Conservation (phyloP, 2,113 vertebrate species). For the Pseudolaguvia tuberculata region DNA sequence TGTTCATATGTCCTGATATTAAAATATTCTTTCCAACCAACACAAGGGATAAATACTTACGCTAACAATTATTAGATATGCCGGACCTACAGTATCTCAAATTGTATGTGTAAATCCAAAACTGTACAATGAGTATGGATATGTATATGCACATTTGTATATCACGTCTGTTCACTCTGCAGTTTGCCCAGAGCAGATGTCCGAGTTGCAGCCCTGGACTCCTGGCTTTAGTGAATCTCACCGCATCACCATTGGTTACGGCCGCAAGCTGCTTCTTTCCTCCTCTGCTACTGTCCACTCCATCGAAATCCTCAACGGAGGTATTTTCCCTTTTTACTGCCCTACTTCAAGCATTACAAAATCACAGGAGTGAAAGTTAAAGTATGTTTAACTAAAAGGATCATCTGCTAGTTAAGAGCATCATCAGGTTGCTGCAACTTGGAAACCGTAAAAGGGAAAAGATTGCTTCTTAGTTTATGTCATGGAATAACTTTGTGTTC, state of each 20-base stretch:
- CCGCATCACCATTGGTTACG: constrained; percentile 67
- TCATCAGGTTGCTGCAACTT: neutral
- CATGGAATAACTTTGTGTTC: constrained; percentile 6
- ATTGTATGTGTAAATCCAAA: too few species aligned
- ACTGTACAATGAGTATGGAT: neutral
- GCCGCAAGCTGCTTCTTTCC: constrained; percentile 77
- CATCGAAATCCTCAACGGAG: constrained; percentile 79
- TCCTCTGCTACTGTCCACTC: constrained; percentile 87
- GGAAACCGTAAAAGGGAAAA: neutral
- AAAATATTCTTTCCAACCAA: too few species aligned
- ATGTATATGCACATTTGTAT: neutral
- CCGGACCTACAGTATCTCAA: too few species aligned
- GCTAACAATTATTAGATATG: too few species aligned
- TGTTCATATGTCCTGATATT: neutral
- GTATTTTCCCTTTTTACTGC: constrained; percentile 60
- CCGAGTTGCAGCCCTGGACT: constrained; percentile 78
- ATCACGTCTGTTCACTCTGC: neutral
- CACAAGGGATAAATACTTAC: neutral
- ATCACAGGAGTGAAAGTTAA: constrained; percentile 4
- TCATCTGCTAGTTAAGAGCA: neutral
- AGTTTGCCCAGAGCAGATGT: constrained; percentile 82
- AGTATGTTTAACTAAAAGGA: neutral
- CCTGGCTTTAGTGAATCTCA: constrained; percentile 78
- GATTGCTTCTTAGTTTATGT: neutral
- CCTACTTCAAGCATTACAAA: neutral